Evolutionary conservation across 2,113 vertebrate species (phyloP).

Genomic region (Mobula birostris): DNA sequence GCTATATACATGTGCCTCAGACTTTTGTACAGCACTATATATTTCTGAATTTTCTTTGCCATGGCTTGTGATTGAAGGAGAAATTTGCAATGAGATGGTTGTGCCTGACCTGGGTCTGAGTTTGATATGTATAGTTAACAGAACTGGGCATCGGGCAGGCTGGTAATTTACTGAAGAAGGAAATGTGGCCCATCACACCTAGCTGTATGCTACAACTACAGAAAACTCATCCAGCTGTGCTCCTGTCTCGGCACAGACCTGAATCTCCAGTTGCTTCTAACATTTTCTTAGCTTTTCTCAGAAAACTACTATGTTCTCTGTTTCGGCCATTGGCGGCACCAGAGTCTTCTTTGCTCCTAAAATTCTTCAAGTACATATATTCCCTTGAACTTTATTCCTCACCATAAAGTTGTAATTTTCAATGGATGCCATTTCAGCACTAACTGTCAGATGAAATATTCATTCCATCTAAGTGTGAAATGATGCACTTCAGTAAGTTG

Average conservation of each 20-base stretch:
- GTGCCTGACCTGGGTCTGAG: background rate
- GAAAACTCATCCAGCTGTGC: background rate
- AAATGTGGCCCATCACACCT: background rate
- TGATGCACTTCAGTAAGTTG: no score
- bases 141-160: background rate
- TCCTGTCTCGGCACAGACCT: background rate
- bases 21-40: no score
- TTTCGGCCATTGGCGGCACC: background rate
- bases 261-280: background rate
- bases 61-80: background rate
- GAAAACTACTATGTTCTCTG: background rate
- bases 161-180: background rate
- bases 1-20: no score
- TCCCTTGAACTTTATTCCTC: no score
- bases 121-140: background rate
- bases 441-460: background rate
- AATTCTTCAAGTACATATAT: background rate
- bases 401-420: background rate
- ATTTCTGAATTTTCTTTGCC: background rate
- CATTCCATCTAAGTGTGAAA: no score
- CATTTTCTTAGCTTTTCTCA: background rate
- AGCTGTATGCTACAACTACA: background rate
- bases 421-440: background rate
- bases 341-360: background rate
- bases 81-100: background rate